A percentile compares a stretch with the other conserved stretches of the same genome.
phyloP scores from a whole-genome alignment of 2,888 invertebrate species.

The Tetropium fuscum region DNA sequence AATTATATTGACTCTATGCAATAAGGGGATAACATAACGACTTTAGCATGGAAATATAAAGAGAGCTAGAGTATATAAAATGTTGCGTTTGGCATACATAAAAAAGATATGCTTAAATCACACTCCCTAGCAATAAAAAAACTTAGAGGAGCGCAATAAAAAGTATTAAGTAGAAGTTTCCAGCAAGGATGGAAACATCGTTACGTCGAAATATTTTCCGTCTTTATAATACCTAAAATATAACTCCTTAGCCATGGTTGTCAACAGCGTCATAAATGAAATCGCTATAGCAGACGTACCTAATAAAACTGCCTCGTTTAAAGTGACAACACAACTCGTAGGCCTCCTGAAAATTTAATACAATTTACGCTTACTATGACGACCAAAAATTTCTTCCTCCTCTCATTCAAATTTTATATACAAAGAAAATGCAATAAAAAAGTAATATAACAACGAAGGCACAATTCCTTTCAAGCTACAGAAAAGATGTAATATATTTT shows the following conservation, averaged over 20 bases:
- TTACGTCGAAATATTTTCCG: constrained; percentile 12
- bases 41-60: background rate
- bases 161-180: constrained; percentile 12
- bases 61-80: background rate
- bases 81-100: background rate
- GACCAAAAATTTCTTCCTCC: constrained; percentile 24
- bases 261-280: constrained; percentile 48
- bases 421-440: constrained; percentile 31
- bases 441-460: constrained; percentile 26
- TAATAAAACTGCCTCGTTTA: constrained; percentile 36
- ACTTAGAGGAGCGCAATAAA: constrained; percentile 18
- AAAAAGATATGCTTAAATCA: constrained; percentile 41
- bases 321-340: constrained; percentile 17
- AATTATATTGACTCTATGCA: background rate
- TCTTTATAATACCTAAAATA: constrained; percentile 29
- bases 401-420: constrained; percentile 27
- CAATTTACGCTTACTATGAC: constrained; percentile 27
- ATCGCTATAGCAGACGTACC: constrained; percentile 35
- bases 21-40: background rate
- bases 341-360: constrained; percentile 30
- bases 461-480: constrained; percentile 17
- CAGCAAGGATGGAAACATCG: constrained; percentile 13
- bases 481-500: constrained; percentile 17
- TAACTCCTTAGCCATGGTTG: constrained; percentile 32
- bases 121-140: constrained; percentile 43